These are phyloP conservation scores for Ferrisia virgata DNA, from an alignment of 2,888 invertebrate genomes.

Conservation along the genomic window DNA sequence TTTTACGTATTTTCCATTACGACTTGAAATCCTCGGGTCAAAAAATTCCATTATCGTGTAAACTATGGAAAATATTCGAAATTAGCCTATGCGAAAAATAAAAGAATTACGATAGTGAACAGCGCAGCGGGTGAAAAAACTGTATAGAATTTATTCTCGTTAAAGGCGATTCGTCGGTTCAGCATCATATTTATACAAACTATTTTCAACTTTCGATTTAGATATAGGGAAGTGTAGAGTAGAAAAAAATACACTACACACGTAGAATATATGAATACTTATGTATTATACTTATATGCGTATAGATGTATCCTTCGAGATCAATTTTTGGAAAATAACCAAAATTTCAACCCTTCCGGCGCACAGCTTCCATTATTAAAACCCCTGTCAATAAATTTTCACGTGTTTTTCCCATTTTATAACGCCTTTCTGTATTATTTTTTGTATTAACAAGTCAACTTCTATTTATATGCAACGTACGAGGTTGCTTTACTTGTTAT, in stretches of 20 bases:
- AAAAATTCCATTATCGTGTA: background rate
- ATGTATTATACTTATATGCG: conserved; percentile 23
- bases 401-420: conserved; percentile 3
- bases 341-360: conserved; percentile 31
- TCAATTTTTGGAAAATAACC: conserved; percentile 42
- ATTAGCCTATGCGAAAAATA: background rate
- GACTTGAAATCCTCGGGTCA: background rate
- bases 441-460: background rate
- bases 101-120: background rate
- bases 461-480: background rate
- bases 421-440: conserved; percentile 36
- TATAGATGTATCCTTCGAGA: conserved; percentile 32
- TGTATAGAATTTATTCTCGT: background rate
- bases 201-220: conserved; percentile 35
- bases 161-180: conserved; percentile 7
- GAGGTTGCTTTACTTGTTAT: background rate
- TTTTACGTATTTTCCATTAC: background rate
- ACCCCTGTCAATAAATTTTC: conserved; percentile 37
- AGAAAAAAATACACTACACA: background rate
- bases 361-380: conserved; percentile 27
- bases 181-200: background rate
- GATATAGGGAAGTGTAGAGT: background rate
- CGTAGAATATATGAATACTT: conserved; percentile 40
- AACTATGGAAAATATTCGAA: background rate
- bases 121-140: background rate